These are phyloP conservation scores for Patella vulgata DNA, from an alignment of 1,140 invertebrate species.

Conservation along the genomic window DNA sequence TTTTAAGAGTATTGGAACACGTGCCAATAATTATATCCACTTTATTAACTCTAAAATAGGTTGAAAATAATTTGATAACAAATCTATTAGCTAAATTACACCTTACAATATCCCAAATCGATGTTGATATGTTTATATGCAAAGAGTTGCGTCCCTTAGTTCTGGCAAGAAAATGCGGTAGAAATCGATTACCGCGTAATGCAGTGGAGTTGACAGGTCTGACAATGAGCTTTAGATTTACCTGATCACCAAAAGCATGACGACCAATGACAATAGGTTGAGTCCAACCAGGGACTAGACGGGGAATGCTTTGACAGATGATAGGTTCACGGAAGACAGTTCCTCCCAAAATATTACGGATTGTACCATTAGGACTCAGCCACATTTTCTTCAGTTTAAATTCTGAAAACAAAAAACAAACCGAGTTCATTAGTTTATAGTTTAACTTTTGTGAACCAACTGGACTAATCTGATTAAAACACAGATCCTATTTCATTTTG, in stretches of 20 bases:
- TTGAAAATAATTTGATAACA: too few relatives aligned
- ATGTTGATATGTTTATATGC: too few relatives aligned
- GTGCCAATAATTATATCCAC: too few relatives aligned
- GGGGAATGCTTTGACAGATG: constrained; percentile 97
- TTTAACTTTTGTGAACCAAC: background rate
- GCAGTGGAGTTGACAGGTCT: background rate
- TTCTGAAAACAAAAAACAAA: constrained; percentile 71
- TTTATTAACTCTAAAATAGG: too few relatives aligned
- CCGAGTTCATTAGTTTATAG: background rate
- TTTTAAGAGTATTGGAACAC: too few relatives aligned
- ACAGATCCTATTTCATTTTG: constrained; percentile 2
- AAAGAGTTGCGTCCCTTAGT: too few relatives aligned
- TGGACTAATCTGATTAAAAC: background rate
- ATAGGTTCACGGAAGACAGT: constrained; percentile 89
- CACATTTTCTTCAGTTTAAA: constrained; percentile 99
- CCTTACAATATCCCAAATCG: too few relatives aligned
- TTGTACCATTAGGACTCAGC: constrained; percentile 99
- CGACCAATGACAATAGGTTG: constrained; percentile 98
- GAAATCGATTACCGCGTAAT: background rate
- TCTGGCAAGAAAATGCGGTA: too few relatives aligned
- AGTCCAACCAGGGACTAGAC: constrained; percentile 93
- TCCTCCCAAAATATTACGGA: constrained; percentile 97
- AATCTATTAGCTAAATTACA: too few relatives aligned
- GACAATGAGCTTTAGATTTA: constrained; percentile 44
- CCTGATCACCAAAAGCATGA: constrained; percentile 96